Conservation (phyloP, 2,113 vertebrate species). For the Seriola dumerili region DNA sequence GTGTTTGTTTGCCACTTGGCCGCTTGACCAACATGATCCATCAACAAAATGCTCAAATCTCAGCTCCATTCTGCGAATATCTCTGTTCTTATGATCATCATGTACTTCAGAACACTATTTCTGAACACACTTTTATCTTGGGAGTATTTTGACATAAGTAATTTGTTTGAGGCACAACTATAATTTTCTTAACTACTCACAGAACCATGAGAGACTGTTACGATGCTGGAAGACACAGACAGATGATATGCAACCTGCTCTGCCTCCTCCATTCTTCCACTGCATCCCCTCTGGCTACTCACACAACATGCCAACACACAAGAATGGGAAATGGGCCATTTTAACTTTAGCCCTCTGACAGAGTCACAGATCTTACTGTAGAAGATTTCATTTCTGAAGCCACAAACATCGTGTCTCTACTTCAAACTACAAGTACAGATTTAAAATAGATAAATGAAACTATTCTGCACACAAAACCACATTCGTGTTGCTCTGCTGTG, state of each 20-base stretch:
- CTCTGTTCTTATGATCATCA: background rate
- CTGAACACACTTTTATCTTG: slow-evolving; percentile 44
- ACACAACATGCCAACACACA: slow-evolving; percentile 60
- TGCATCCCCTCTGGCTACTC: slow-evolving; percentile 65
- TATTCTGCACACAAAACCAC: background rate
- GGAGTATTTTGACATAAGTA: slow-evolving; percentile 54
- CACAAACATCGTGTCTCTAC: slow-evolving; percentile 41
- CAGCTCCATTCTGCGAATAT: background rate
- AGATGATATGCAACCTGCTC: slow-evolving; percentile 68
- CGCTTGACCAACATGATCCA: background rate
- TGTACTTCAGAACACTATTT: slow-evolving; percentile 41
- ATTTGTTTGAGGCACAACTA: slow-evolving; percentile 67
- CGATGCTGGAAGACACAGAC: slow-evolving; percentile 67
- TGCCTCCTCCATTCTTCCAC: slow-evolving; percentile 54
- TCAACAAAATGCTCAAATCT: background rate
- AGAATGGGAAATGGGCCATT: slow-evolving; percentile 53
- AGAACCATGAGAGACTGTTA: slow-evolving; percentile 59
- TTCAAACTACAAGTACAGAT: slow-evolving; percentile 20
- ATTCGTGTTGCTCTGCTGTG: background rate
- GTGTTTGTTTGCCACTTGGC: background rate
- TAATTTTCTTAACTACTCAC: slow-evolving; percentile 71
- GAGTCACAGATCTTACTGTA: slow-evolving; percentile 42
- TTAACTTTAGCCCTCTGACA: slow-evolving; percentile 68
- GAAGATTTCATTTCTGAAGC: slow-evolving; percentile 52
- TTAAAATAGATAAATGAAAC: slow-evolving; percentile 9